Conservation (phyloP, 2,888 invertebrate species). For the Stenodera caucasica region DNA sequence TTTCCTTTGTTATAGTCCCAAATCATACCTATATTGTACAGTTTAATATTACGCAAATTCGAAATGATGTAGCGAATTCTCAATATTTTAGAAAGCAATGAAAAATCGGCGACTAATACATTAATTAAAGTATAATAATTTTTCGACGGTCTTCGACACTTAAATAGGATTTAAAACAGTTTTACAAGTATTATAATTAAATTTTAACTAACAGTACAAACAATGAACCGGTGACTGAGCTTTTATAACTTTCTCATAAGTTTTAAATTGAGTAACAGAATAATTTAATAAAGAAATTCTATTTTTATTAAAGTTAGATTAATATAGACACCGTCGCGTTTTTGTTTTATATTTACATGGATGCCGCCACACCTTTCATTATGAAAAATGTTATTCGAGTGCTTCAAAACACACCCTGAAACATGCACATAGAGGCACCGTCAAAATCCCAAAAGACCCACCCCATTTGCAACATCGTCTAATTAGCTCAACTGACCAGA, state of each 20-base stretch:
- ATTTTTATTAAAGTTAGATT: constrained; percentile 9
- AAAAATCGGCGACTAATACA: not conserved
- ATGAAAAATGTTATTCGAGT: not conserved
- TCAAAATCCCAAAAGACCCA: constrained; percentile 7
- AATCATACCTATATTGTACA: not conserved
- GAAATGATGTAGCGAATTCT: not conserved
- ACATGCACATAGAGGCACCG: not conserved
- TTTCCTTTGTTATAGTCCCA: constrained; percentile 12
- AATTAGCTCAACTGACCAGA: not conserved
- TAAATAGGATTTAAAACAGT: constrained; percentile 12
- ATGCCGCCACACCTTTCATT: not conserved
- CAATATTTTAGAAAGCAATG: constrained; percentile 2
- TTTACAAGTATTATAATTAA: constrained; percentile 23
- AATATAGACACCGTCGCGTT: not conserved
- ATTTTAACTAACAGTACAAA: constrained; percentile 21
- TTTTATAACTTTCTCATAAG: constrained; percentile 23
- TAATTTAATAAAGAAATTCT: constrained; percentile 8
- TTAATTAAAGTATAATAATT: constrained; percentile 12
- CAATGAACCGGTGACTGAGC: constrained; percentile 24
- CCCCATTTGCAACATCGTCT: not conserved
- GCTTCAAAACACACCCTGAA: not conserved
- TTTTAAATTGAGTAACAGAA: constrained; percentile 23
- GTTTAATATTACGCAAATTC: not conserved
- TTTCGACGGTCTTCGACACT: constrained; percentile 8
- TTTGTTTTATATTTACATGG: not conserved